Conservation (phyloP, 2,797 vertebrate genomes). For the Neolamprologus multifasciatus region DNA sequence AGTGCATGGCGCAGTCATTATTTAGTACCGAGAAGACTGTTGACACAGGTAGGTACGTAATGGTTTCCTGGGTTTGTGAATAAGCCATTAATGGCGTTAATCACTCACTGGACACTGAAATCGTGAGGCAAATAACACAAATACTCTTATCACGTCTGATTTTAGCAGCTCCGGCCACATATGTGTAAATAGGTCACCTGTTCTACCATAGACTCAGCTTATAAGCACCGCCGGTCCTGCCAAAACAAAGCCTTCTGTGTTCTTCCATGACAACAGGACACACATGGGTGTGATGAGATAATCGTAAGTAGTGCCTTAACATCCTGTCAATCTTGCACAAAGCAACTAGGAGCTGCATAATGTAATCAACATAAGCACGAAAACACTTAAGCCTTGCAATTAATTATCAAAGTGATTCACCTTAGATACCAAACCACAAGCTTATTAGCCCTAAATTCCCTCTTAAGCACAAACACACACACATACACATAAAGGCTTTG, state of each 20-base stretch:
- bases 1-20: neutral
- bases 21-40: neutral
- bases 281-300: neutral
- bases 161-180: neutral
- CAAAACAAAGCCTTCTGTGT: neutral
- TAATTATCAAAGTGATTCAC: slow-evolving; percentile 33
- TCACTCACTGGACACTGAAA: slow-evolving; percentile 25
- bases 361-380: neutral
- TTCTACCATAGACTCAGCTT: neutral
- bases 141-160: neutral
- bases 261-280: neutral
- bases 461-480: slow-evolving; percentile 6
- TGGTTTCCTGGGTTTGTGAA: neutral
- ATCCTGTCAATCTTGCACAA: neutral
- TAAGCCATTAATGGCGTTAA: slow-evolving; percentile 16
- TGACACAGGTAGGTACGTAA: neutral
- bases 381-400: neutral
- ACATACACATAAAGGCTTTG: neutral
- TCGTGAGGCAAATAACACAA: neutral
- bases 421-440: slow-evolving; percentile 5
- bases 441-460: slow-evolving; percentile 29
- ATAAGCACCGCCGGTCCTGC: neutral
- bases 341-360: neutral
- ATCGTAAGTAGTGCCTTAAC: neutral
- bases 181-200: slow-evolving; percentile 10